These are phyloP conservation scores for Paragorgia papillata DNA, from an alignment of 92 coral and sea anemone species.

Conservation along the genomic window DNA sequence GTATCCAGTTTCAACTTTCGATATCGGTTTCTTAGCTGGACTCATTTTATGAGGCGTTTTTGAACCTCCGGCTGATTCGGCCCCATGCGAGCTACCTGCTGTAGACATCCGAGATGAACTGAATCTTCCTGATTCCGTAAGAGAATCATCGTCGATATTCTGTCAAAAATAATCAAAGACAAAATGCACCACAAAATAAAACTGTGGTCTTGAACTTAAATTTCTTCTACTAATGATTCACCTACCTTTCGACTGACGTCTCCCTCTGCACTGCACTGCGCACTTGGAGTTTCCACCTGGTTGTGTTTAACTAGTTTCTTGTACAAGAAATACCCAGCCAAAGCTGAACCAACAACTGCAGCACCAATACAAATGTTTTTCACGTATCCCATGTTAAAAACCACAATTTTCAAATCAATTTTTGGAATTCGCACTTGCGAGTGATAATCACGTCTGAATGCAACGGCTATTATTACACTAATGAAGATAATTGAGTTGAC, in stretches of 20 bases:
- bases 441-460: not conserved
- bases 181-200: no score
- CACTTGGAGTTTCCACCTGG: no score
- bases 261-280: not conserved
- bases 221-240: not conserved
- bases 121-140: not conserved
- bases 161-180: not conserved
- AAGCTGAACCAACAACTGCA: slow-evolving; percentile 30
- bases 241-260: not conserved
- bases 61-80: not conserved
- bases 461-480: not conserved
- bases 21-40: not conserved
- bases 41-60: not conserved
- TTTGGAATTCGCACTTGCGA: not conserved
- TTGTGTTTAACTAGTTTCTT: slow-evolving; percentile 10
- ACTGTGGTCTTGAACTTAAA: not conserved
- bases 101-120: not conserved
- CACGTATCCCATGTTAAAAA: slow-evolving; percentile 1
- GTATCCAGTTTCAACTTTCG: slow-evolving; percentile 21
- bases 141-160: not conserved
- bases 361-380: slow-evolving; percentile 28
- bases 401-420: not conserved
- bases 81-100: not conserved
- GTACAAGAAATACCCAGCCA: slow-evolving; percentile 2
- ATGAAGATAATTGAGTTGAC: not conserved